Conservation (phyloP, 2,888 invertebrate species). For the Leptopterna dolabrata region DNA sequence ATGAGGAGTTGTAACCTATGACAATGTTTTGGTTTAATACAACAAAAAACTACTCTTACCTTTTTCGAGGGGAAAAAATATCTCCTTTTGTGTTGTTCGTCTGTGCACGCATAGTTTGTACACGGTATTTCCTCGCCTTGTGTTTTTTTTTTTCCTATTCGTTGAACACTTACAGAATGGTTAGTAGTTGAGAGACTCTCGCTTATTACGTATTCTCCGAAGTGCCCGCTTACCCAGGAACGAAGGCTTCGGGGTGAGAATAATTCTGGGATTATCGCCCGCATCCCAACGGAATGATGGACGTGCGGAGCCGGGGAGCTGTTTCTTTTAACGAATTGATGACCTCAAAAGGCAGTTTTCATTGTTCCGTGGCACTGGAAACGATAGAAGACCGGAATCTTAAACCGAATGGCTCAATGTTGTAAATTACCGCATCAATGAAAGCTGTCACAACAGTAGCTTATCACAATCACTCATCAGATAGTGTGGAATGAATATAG, state of each 20-base stretch:
- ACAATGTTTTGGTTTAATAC: slow-evolving; percentile 22
- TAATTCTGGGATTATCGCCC: slow-evolving; percentile 29
- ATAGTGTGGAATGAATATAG: too few relatives aligned
- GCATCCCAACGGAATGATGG: slow-evolving; percentile 25
- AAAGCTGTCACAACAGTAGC: too few relatives aligned
- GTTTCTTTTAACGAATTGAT: slow-evolving; percentile 15
- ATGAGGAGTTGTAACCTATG: slow-evolving; percentile 34
- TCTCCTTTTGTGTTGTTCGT: neutral
- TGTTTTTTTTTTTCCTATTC: neutral
- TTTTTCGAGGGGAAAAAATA: too few relatives aligned
- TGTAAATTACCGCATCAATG: neutral
- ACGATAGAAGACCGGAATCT: neutral
- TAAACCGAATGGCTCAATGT: neutral
- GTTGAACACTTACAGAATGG: slow-evolving; percentile 1
- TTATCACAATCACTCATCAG: too few relatives aligned
- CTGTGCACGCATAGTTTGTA: neutral
- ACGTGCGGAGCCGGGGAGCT: neutral
- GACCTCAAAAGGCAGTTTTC: neutral
- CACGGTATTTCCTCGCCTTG: neutral
- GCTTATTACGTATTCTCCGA: slow-evolving; percentile 17
- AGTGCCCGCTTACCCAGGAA: neutral
- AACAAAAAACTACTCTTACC: neutral
- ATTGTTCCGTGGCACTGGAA: neutral
- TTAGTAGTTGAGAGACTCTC: neutral
- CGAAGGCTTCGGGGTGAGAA: neutral